Evolutionary conservation across 2,113 vertebrate species (phyloP), one percentile per base, ranked within the genome.

Genomic region (Herpailurus yagouaroundi): DNA sequence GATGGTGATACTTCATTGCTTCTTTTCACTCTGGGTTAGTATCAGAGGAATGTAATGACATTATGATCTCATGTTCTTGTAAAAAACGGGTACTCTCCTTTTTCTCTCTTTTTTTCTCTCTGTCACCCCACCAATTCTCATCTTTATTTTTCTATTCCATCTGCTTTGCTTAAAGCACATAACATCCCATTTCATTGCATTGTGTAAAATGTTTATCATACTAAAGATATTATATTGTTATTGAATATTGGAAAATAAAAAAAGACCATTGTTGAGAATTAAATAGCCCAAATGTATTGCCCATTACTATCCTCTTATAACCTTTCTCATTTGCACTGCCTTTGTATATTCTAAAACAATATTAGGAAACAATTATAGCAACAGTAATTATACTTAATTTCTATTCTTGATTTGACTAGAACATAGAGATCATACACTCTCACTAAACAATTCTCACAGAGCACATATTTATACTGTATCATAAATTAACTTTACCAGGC

Each of bases 211-310:
- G 7, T 33, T 89, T 93, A 14, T 88, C 48, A 89, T n/a, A 81
- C 7, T 76, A 23, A 91, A 94, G 55, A 74, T 45, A 73, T 14
- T 82, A 69, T 89, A 63, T 92, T 94, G 31, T 41, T 84, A 91
- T 27, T 88, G 21, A 88, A 88, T 95, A 91, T 83, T 57, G 27
- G 77, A 93, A 94, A 94, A 83, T 66, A 29, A 94, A 94, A 94
- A 94, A 41, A 79, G 33, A 84, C n/a, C 52, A 60, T 74, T 79
- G 3, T 73, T 90, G 55, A 80, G 41, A 93, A 93, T 87, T 89
- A 95, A 76, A 87, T n/a, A 68, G 33, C 31, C 9, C 66, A 91
- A 91, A 31, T 63, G 7, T 48, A 38, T 73, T 95, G 16, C 27
- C 23, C 48, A 52, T 33, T n/a, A 4, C 25, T 48, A 16, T 91